phyloP scores from a whole-genome alignment of 2,797 vertebrate species.

The Anniella stebbinsi region DNA sequence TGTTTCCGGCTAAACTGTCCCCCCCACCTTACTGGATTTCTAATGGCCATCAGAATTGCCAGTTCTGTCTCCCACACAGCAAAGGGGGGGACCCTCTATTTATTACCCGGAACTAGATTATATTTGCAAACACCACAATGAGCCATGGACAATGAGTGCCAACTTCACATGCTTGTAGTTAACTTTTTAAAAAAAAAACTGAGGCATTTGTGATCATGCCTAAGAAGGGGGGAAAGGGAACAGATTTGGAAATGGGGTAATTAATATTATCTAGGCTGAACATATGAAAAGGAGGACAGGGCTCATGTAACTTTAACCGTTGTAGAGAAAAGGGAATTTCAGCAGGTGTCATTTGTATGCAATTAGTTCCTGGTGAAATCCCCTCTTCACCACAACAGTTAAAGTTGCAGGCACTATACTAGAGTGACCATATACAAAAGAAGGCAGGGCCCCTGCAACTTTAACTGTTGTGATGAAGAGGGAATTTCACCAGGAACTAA shows the following conservation, averaged over 20 bases:
- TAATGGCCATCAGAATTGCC: slow-evolving; percentile 45
- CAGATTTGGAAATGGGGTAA: neutral
- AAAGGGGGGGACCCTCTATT: neutral
- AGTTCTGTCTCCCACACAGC: slow-evolving; percentile 34
- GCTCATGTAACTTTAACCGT: too few species aligned
- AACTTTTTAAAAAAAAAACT: neutral
- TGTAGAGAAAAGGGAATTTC: too few species aligned
- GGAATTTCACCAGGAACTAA: too few species aligned
- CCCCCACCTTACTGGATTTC: slow-evolving; percentile 51
- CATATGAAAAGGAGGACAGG: too few species aligned
- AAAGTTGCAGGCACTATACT: too few species aligned
- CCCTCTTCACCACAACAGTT: too few species aligned
- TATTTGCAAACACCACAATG: slow-evolving; percentile 19
- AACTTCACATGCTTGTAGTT: neutral
- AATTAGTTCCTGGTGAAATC: too few species aligned
- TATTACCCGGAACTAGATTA: neutral
- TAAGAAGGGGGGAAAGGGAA: slow-evolving; percentile 40
- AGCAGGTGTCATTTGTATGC: too few species aligned
- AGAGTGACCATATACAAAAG: too few species aligned
- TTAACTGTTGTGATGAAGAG: too few species aligned
- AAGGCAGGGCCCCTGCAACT: too few species aligned
- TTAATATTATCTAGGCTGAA: too few species aligned
- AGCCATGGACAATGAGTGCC: neutral
- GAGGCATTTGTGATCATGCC: neutral
- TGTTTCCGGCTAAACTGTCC: slow-evolving; percentile 66